Conservation (phyloP, 1,140 invertebrate genomes). For the Bombus sylvicola region DNA sequence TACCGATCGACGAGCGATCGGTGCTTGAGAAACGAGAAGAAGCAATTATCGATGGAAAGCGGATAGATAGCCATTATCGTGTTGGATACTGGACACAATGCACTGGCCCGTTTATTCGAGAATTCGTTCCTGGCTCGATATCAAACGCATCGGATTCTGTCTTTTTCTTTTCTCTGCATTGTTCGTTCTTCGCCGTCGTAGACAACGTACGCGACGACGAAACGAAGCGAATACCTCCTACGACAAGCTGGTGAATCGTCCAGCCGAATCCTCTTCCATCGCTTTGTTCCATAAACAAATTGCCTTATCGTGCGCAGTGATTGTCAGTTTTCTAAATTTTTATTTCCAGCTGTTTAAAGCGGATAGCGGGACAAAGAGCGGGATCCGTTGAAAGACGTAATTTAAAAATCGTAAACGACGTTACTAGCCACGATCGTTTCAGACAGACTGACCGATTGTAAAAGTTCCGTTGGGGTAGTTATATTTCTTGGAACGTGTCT, state of each 20-base stretch:
- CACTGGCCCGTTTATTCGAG: conserved; percentile 27
- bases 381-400: too few species aligned
- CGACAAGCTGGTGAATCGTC: background rate
- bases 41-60: conserved; percentile 31
- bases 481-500: background rate
- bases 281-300: background rate
- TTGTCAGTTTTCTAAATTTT: background rate
- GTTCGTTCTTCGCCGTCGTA: background rate
- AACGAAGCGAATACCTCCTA: background rate
- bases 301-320: background rate
- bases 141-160: background rate
- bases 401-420: background rate
- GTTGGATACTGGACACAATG: conserved; percentile 33
- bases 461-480: too few species aligned
- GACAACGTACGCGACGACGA: conserved; percentile 15
- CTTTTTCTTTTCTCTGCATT: background rate
- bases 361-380: fast-evolving
- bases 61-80: conserved; percentile 23
- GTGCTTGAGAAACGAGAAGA: conserved; percentile 7
- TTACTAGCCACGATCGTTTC: background rate
- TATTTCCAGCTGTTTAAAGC: background rate
- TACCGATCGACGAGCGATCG: background rate
- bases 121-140: conserved; percentile 49
- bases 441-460: background rate
- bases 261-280: background rate